phyloP scores from a whole-genome alignment of 2,113 vertebrate genomes.

The Carassius gibelio region DNA sequence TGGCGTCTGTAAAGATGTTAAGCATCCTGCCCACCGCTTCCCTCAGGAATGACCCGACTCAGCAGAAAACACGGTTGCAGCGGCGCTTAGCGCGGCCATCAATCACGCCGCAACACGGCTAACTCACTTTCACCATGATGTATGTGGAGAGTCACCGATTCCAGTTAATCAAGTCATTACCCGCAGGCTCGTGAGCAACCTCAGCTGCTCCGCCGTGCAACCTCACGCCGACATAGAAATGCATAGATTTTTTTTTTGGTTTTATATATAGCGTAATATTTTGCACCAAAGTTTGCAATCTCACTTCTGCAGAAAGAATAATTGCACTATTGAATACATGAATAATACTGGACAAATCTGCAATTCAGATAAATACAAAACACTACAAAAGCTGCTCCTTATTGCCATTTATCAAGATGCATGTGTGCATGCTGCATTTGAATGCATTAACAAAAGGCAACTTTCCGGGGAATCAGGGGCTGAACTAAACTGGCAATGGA shows the following conservation, averaged over 20 bases:
- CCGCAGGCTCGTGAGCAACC: slow-evolving; percentile 51
- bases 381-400: slow-evolving; percentile 30
- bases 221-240: slow-evolving; percentile 27
- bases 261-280: background rate
- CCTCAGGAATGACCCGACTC: slow-evolving; percentile 60
- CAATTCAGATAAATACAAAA: slow-evolving; percentile 42
- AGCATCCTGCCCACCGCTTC: slow-evolving; percentile 47
- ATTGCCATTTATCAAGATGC: slow-evolving; percentile 15
- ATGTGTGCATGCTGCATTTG: slow-evolving; percentile 8
- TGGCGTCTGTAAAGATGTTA: slow-evolving; percentile 33
- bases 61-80: slow-evolving; percentile 61
- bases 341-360: slow-evolving; percentile 20
- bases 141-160: slow-evolving; percentile 67
- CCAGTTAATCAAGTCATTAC: slow-evolving; percentile 77
- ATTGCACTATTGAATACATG: slow-evolving; percentile 36
- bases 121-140: slow-evolving; percentile 72
- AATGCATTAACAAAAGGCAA: slow-evolving; percentile 28
- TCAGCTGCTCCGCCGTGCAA: slow-evolving; percentile 66
- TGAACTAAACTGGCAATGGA: too few species aligned
- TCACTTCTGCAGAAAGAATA: slow-evolving; percentile 4
- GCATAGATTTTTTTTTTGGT: background rate
- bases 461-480: background rate
- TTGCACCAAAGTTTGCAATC: slow-evolving; percentile 23
- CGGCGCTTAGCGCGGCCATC: slow-evolving; percentile 61
- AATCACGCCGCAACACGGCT: slow-evolving; percentile 70